A percentile compares a stretch with the other conserved stretches of the same genome.
Conservation (phyloP, 2,113 vertebrate species). For the Puntigrus tetrazona region DNA sequence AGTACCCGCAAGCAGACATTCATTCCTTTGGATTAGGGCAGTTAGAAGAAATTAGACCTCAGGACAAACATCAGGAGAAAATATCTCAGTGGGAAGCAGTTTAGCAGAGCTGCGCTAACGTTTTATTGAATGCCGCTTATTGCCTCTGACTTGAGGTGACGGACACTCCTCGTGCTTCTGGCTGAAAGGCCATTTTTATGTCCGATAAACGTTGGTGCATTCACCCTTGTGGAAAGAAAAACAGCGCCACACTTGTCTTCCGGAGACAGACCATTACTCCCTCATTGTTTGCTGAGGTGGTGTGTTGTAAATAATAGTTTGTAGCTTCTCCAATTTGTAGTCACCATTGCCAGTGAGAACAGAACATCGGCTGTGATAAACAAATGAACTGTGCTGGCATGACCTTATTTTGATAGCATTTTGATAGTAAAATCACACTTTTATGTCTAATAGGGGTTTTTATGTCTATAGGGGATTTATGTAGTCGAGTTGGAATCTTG, state of each 20-base stretch:
- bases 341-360: conserved; percentile 53
- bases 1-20: conserved; percentile 34
- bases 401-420: no score
- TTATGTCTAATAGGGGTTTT: no score
- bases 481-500: no score
- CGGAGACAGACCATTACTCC: conserved; percentile 67
- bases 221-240: conserved; percentile 59
- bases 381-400: conserved; percentile 24
- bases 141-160: conserved; percentile 27
- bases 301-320: conserved; percentile 62
- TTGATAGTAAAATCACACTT: no score
- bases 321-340: conserved; percentile 50
- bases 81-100: conserved; percentile 21
- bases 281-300: conserved; percentile 32
- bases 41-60: conserved; percentile 52
- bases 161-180: neutral
- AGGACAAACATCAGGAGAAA: conserved; percentile 40
- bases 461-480: no score
- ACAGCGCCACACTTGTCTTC: conserved; percentile 58
- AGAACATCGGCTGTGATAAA: conserved; percentile 18
- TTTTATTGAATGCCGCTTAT: conserved; percentile 41
- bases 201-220: conserved; percentile 57
- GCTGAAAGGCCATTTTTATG: conserved; percentile 61
- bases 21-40: conserved; percentile 39
- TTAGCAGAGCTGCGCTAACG: neutral